Evolutionary conservation across 2,888 invertebrate species (phyloP).

Genomic region (Lycaena phlaeas): DNA sequence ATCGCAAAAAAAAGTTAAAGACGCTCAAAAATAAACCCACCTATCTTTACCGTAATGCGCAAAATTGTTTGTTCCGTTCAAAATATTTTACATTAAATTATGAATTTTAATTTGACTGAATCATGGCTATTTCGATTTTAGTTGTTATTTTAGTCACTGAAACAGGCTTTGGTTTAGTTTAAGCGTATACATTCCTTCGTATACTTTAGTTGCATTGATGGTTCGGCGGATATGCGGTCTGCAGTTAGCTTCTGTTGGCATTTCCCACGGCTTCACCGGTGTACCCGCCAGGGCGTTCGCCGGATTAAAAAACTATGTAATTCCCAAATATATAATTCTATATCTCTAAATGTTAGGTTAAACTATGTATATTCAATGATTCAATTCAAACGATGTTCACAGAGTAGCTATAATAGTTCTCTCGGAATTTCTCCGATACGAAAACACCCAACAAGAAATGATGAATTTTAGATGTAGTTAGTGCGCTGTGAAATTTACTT

Average conservation of each 20-base stretch:
- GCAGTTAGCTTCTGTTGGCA: slow-evolving; percentile 3
- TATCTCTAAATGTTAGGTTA: too few species aligned
- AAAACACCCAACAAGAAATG: slow-evolving; percentile 21
- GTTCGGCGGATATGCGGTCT: neutral
- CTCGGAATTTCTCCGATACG: slow-evolving; percentile 12
- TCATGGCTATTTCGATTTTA: slow-evolving; percentile 16
- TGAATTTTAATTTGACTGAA: neutral
- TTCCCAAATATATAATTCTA: too few species aligned
- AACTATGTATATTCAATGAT: slow-evolving; percentile 6
- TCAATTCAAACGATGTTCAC: slow-evolving; percentile 22
- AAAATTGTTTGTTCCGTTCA: too few species aligned
- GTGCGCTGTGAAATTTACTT: too few species aligned
- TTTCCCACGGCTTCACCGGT: slow-evolving; percentile 1
- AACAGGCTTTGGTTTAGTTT: slow-evolving; percentile 40
- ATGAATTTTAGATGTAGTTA: slow-evolving; percentile 22
- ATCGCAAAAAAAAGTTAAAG: too few species aligned
- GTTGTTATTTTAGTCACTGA: slow-evolving; percentile 52
- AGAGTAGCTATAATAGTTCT: slow-evolving; percentile 25
- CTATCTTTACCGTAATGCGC: neutral
- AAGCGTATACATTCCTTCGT: slow-evolving; percentile 4
- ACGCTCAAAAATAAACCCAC: neutral
- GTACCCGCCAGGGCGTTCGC: too few species aligned
- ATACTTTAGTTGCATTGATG: neutral
- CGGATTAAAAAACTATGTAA: neutral
- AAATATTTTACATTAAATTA: too few species aligned